phyloP scores from a whole-genome alignment of 2,888 invertebrate genomes.

The Lagria hirta region DNA sequence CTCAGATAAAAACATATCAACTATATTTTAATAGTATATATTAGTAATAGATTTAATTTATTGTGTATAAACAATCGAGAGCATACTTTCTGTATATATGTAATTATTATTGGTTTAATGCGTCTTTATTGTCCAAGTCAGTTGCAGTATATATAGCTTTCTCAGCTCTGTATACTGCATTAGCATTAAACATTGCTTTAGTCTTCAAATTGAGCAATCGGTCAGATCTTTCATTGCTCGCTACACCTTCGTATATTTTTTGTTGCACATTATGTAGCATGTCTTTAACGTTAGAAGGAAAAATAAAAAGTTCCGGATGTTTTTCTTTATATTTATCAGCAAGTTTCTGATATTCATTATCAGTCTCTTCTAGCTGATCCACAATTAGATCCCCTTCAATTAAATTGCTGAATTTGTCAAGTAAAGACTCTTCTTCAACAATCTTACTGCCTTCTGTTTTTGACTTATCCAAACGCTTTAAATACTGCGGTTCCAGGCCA shows the following conservation, averaged over 20 bases:
- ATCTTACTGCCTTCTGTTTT: slow-evolving; percentile 33
- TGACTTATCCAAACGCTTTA: slow-evolving; percentile 27
- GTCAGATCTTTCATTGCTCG: slow-evolving; percentile 2
- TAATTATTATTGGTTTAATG: not conserved
- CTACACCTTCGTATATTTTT: too few relatives aligned
- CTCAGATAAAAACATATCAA: too few relatives aligned
- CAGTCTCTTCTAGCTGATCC: slow-evolving; percentile 26
- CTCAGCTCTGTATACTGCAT: slow-evolving; percentile 34
- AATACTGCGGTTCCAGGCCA: slow-evolving; percentile 37
- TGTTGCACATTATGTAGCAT: slow-evolving; percentile 27
- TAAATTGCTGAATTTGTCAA: slow-evolving; percentile 30
- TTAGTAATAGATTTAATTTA: too few relatives aligned
- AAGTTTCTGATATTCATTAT: slow-evolving; percentile 33
- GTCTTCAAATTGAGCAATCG: slow-evolving; percentile 8
- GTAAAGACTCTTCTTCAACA: slow-evolving; percentile 22
- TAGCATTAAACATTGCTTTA: slow-evolving; percentile 31
- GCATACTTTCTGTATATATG: not conserved
- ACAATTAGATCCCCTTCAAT: slow-evolving; percentile 28
- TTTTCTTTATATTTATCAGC: slow-evolving; percentile 34
- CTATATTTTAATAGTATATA: too few relatives aligned
- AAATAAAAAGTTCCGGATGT: slow-evolving; percentile 21
- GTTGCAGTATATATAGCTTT: slow-evolving; percentile 28
- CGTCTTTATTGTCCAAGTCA: slow-evolving; percentile 12
- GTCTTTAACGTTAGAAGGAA: slow-evolving; percentile 27
- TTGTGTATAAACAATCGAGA: not conserved